phyloP scores from a whole-genome alignment of 2,797 vertebrate genomes.

The Onychomys torridus region DNA sequence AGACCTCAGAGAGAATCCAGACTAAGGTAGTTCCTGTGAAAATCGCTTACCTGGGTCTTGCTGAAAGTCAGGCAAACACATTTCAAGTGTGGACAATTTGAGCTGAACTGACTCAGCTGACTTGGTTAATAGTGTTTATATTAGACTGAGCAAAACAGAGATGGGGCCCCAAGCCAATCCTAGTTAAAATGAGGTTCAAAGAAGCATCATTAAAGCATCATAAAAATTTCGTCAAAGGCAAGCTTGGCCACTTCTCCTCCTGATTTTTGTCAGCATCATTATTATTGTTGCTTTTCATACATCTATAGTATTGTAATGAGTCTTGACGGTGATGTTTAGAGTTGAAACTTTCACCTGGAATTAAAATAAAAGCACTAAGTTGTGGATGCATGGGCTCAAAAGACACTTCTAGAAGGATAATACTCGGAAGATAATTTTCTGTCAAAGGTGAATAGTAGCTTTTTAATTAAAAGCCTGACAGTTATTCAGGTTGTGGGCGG shows the following conservation, averaged over 20 bases:
- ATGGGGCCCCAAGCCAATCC: fast-evolving
- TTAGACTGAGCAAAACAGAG: not conserved
- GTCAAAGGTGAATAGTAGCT: conserved; percentile 77
- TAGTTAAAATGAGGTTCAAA: not conserved
- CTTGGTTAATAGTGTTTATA: not conserved
- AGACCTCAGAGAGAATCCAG: not conserved
- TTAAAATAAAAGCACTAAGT: conserved; percentile 40
- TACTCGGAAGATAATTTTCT: conserved; percentile 69
- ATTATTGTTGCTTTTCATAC: not conserved
- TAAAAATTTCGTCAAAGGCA: not conserved
- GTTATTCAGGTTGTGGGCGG: conserved; percentile 50
- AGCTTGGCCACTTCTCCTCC: not conserved
- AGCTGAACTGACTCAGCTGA: not conserved
- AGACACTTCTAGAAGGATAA: conserved; percentile 50
- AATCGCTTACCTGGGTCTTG: not conserved
- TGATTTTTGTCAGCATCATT: not conserved
- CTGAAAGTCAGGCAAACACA: not conserved
- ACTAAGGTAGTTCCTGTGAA: not conserved
- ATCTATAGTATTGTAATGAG: conserved; percentile 6
- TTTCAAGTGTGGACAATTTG: not conserved
- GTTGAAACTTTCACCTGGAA: not conserved
- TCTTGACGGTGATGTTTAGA: conserved; percentile 1
- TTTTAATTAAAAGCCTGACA: conserved; percentile 74
- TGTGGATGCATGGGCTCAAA: not conserved
- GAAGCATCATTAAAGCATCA: not conserved